Percentiles rank a stretch among this genome's conserved stretches.
Evolutionary conservation across 2,113 vertebrate species (phyloP).

Genomic region (Cygnus atratus): DNA sequence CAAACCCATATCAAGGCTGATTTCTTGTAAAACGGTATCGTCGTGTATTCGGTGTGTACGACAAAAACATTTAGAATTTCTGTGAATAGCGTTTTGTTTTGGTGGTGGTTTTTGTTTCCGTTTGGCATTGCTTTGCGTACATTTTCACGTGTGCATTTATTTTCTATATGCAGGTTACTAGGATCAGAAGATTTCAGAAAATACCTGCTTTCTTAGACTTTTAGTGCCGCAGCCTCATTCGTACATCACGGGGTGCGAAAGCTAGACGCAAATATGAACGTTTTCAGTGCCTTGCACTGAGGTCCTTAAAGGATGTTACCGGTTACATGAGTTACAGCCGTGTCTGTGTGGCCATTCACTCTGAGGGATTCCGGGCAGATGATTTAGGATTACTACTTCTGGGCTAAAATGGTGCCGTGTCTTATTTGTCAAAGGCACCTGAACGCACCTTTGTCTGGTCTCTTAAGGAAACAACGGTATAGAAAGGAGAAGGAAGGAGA

Average conservation of each 20-base stretch:
- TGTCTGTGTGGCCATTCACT: neutral
- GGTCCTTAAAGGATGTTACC: neutral
- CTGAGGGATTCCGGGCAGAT: neutral
- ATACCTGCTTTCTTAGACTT: neutral
- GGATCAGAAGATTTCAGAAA: neutral
- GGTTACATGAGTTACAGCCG: neutral
- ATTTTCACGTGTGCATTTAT: neutral
- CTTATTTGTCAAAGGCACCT: neutral
- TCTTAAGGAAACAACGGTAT: neutral
- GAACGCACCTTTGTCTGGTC: neutral
- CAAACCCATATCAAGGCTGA: neutral
- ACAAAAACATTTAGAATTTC: neutral
- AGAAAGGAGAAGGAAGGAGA: neutral
- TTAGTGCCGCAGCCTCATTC: neutral
- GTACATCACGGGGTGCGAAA: fast-evolving
- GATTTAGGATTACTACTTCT: neutral
- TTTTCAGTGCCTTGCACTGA: neutral
- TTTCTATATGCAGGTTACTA: neutral
- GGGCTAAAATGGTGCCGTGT: neutral
- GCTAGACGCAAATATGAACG: neutral
- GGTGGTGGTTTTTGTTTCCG: neutral
- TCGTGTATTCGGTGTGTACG: neutral
- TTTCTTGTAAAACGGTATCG: neutral
- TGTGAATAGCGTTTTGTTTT: neutral
- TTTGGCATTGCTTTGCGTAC: neutral